These are phyloP conservation scores for Xestia xanthographa DNA, from an alignment of 2,888 invertebrate species.

Conservation along the genomic window DNA sequence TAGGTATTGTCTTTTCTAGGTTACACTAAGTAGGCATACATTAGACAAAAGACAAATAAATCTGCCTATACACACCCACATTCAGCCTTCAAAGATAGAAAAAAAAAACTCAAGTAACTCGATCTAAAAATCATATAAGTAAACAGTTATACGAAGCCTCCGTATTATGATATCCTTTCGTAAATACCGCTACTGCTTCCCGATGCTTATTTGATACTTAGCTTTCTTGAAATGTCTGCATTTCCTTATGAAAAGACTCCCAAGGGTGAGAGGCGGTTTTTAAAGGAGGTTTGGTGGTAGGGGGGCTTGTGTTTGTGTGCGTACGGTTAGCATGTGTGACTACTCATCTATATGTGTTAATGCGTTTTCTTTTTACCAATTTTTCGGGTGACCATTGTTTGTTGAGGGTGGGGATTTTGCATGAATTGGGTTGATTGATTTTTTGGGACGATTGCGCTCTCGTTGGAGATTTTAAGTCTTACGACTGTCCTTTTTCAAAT, in stretches of 20 bases:
- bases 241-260: constrained; percentile 90
- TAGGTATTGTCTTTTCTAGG: constrained; percentile 55
- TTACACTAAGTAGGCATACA: constrained; percentile 22
- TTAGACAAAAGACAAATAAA: constrained; percentile 22
- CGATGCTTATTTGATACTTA: constrained; percentile 88
- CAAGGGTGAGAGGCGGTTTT: constrained; percentile 82
- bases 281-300: constrained; percentile 77
- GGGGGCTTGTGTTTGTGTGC: constrained; percentile 75
- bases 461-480: background rate
- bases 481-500: background rate
- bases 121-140: constrained; percentile 59
- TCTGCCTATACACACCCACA: constrained; percentile 46
- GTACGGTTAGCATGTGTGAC: constrained; percentile 82
- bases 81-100: background rate
- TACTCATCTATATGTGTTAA: constrained; percentile 90
- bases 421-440: constrained; percentile 18
- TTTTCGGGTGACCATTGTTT: constrained; percentile 81
- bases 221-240: constrained; percentile 90
- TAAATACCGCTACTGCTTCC: constrained; percentile 81
- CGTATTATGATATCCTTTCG: constrained; percentile 80
- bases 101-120: constrained; percentile 36
- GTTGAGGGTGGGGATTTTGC: constrained; percentile 33
- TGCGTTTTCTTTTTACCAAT: constrained; percentile 91
- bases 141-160: constrained; percentile 63
- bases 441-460: background rate